Evolutionary conservation across 2,888 invertebrate species (phyloP), one percentile per base, ranked within the genome.

Genomic region (Meteorus cinctellus): DNA sequence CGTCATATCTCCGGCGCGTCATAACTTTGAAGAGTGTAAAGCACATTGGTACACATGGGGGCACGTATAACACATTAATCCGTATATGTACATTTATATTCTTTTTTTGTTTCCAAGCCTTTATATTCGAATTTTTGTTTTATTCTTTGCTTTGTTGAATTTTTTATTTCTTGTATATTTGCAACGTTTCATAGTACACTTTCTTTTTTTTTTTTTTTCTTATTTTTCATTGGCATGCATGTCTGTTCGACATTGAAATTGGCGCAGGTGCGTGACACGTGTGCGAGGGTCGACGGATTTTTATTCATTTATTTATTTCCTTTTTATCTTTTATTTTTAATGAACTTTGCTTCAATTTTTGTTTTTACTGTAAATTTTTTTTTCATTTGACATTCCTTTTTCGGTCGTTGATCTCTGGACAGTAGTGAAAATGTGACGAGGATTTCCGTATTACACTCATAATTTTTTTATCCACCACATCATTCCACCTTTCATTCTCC

Each of bases 211-310:
- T 29, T 14, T 4, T 16, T 62, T 45, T 70, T 34, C 31, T 63
- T 73, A 41, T 10, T 48, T 45, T 48, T n/a, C n/a, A 48, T 48
- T n/a, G n/a, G n/a, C 48, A 48, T 48, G 48, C 48, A 48, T 48
- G 16, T n/a, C 48, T 19, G n/a, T 55, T 55, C n/a, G 55, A 55
- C 41, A 66, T n/a, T 70, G 66, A 59, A 63, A 62, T 59, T 77
- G 74, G 67, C 77, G 59, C 74, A 74, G 74, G 74, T 74, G 74
- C 66, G 70, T 71, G n/a, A 31, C 55, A 70, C 41, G 31, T 41
- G 66, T 55, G 48, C 10, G 41, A 48, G n/a, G 24, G 27, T 77
- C 29, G 34, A 48, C 48, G 27, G 62, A 62, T 74, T 77, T 60
- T 55, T 74, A 6, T 8, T 6, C 73, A 59, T 62, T 72, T 63